Evolutionary conservation across 37 sponge, comb jelly and placozoan species (phyloP), one percentile per base, ranked within the genome.

Genomic region (Geodia barretti): DNA sequence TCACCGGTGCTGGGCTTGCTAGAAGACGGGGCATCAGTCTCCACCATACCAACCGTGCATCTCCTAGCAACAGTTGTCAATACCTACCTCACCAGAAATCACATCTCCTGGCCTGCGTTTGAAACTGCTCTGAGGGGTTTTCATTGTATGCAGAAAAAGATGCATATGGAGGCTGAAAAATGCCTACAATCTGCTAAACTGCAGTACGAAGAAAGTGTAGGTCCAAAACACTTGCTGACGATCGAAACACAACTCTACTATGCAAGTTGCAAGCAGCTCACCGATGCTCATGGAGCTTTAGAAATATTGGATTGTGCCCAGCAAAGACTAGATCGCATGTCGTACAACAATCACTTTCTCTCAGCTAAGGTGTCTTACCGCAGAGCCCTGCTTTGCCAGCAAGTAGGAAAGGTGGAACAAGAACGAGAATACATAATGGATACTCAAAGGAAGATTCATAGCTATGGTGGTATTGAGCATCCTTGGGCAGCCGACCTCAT

Each of bases 301-400:
- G 23, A 65, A 31, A 17, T 65, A 8, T 65, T 65, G 23, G 17
- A 29, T 7, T 31, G 32, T 31, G 67, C 67, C 17, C 20, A 29
- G 32, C 7, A 5, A 5, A 29, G 32, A 29, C 67, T 65, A 8
- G 23, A 65, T 8, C 7, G 67, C 23, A 31, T 65, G 8, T 65
- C 67, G 17, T 65, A 29, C 67, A 65, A 65, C 7, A 8, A 29
- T 65, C 67, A 65, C 67, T 29, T 9, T 29, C 67, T 65, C 7
- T 65, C 67, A 65, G 67, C 67, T 31, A 65, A 65, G 67, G 31
- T 65, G 23, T 65, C 67, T 21, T 65, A 65, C 67, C 5, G 8
- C 31, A 65, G 5, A 8, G 28, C 67, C 32, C 23, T 65, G 67
- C 28, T 21, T 65, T 65, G 17, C 32, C 32, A 65, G 28, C 7